Conservation (phyloP, 2,797 vertebrate genomes). For the Liparis tanakae region DNA sequence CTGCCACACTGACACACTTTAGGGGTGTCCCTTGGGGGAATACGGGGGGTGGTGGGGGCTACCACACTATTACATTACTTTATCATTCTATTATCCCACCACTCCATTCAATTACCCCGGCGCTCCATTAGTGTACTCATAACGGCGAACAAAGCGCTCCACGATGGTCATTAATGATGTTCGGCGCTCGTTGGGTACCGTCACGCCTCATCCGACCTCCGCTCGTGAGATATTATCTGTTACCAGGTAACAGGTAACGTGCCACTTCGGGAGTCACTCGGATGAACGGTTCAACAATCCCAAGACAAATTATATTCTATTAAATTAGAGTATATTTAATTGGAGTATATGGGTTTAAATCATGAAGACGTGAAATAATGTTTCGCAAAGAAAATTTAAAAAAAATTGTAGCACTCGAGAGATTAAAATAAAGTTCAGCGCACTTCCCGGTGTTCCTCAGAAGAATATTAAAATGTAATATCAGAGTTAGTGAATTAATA, state of each 20-base stretch:
- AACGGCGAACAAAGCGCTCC: slow-evolving; percentile 76
- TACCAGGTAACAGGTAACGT: slow-evolving; percentile 7
- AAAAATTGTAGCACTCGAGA: not conserved
- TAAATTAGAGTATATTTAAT: slow-evolving; percentile 28
- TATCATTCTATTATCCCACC: slow-evolving; percentile 81
- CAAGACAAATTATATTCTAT: slow-evolving; percentile 12
- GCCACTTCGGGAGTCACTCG: slow-evolving; percentile 27
- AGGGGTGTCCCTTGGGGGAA: slow-evolving; percentile 72
- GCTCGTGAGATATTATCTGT: slow-evolving; percentile 36
- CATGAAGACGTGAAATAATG: not conserved
- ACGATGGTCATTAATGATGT: slow-evolving; percentile 78
- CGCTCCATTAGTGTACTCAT: slow-evolving; percentile 79
- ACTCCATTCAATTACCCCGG: slow-evolving; percentile 80
- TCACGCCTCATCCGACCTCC: slow-evolving; percentile 55
- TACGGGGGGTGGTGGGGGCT: slow-evolving; percentile 38
- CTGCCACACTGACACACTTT: slow-evolving; percentile 85
- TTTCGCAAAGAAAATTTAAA: not conserved
- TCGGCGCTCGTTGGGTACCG: slow-evolving; percentile 45
- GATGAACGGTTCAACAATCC: slow-evolving; percentile 16
- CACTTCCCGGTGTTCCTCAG: not conserved
- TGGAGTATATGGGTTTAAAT: slow-evolving; percentile 11
- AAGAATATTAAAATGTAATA: not conserved
- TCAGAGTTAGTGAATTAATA: not conserved
- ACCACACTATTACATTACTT: slow-evolving; percentile 76
- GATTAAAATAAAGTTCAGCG: not conserved